Percentiles rank a stretch among this genome's conserved stretches.
Conservation (phyloP, 1,140 invertebrate species). For the Pteromalus puparum region DNA sequence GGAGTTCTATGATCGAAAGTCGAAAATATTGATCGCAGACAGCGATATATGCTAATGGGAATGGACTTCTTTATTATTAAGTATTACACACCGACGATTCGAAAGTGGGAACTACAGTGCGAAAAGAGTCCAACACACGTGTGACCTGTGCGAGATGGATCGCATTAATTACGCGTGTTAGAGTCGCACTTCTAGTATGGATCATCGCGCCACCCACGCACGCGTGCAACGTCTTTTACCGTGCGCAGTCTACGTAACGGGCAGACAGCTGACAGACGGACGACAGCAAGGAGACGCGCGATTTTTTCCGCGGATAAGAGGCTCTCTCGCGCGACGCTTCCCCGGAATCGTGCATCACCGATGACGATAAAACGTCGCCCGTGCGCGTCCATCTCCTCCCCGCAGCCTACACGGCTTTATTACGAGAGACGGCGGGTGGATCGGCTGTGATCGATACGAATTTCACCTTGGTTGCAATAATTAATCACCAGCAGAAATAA, state of each 20-base stretch:
- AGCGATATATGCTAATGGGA: background rate
- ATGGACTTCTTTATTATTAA: background rate
- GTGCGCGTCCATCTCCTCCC: background rate
- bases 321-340: background rate
- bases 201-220: conserved; percentile 40
- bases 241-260: background rate
- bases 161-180: conserved; percentile 67
- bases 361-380: background rate
- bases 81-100: background rate
- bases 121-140: background rate
- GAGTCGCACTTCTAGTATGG: conserved; percentile 32
- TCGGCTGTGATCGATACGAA: background rate
- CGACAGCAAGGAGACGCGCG: background rate
- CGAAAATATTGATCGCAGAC: background rate
- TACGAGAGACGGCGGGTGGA: no score
- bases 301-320: background rate
- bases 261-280: background rate
- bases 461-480: background rate
- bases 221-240: conserved; percentile 4
- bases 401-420: background rate
- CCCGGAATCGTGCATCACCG: background rate
- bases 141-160: conserved; percentile 51
- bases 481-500: no score
- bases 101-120: background rate
- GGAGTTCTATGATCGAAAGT: background rate